Base-by-base conservation (phyloP, 2,797 vertebrate species). In the Bufotes viridis region DNA sequence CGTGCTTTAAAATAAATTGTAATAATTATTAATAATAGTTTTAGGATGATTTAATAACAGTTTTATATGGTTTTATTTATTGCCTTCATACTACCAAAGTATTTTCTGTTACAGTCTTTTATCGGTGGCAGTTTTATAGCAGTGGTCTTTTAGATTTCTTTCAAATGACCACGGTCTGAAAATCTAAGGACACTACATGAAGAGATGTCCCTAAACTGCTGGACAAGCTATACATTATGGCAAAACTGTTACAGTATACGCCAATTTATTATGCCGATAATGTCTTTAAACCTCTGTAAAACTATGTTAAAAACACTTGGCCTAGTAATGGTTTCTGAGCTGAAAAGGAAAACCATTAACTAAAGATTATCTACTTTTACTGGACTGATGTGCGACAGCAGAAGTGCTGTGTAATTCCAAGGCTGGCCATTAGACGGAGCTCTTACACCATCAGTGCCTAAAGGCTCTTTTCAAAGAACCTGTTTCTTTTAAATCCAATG, bases 381-480 rank as follows among this genome's bases (percentile, higher is more conserved):
- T 92, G 91, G 57, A 58, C 57, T 80, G 20, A n/a, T 81, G 11
- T 74, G 22, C 67, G 61, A 11, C 1, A 26, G 12, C 15, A 70
- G 20, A 81, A 69, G 14, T n/a, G 60, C 2, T 17, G 22, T 76
- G 58, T 24, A 72, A 49, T 81, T 17, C 78, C 29, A 1, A 88
- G 74, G 86, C 13, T n/a, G 1, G 81, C 92, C 95, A 93, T 92
- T 93, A 95, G 94, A 93, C 93, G 95, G 94, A 94, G 94, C 93
- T 92, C 87, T 91, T 90, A 91, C 88, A 92, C 94, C 93, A 87
- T 91, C 90, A 60, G 78, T 81, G 34, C 24, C 51, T 81, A 69
- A n/a, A 82, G 82, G 65, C 80, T 34, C 80, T 84, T 53, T 79
- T 53, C 75, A 82, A 82, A 76, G 65, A 83, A 79, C 53, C 85